Evolutionary conservation across 2,113 vertebrate genomes (phyloP), one percentile per base, ranked within the genome.

Genomic region (Phylloscopus trochilus): DNA sequence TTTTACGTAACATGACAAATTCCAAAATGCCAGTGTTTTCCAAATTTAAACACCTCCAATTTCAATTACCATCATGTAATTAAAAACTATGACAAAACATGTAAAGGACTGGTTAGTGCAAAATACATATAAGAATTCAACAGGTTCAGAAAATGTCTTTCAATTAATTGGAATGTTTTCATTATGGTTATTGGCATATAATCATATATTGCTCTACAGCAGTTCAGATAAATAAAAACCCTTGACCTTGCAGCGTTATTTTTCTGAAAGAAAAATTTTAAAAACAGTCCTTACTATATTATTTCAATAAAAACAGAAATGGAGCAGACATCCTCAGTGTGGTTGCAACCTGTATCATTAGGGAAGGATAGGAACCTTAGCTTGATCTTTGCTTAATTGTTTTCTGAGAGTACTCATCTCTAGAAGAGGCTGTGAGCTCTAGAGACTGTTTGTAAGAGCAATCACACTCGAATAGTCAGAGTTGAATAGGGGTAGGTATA

Each of bases 341-440:
- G 17, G 19, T 47, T n/a, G 9, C 0, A 1, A 13, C 67, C 43
- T 30, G 7, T 49, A 76, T 49, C 9, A 0, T 33, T 47, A 59
- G 24, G 28, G 49, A 37, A 75, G 52, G 27, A 58, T 6, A 60
- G 59, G 17, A 31, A 24, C 9, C 17, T 63, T 62, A 58, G 15
- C 3, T 52, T 80, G 39, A 22, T 33, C 23, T 63, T 63, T 52
- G 30, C 26, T 44, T 41, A 11, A 15, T 64, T 22, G 27, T 69
- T 75, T 73, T 49, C 58, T 78, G 55, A 7, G 66, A 82, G 18
- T 33, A 56, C 11, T 70, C 3, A 3, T 27, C 47, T 69, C 23
- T 51, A 62, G 64, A 87, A 59, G 20, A 93, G 15, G 13, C 18
- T 76, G 11, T 27, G 15, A 47, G 16, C 17, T 84, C 68, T 33